Base-by-base conservation (phyloP, 92 coral and sea anemone genomes). In the Palythoa grandiflora region DNA sequence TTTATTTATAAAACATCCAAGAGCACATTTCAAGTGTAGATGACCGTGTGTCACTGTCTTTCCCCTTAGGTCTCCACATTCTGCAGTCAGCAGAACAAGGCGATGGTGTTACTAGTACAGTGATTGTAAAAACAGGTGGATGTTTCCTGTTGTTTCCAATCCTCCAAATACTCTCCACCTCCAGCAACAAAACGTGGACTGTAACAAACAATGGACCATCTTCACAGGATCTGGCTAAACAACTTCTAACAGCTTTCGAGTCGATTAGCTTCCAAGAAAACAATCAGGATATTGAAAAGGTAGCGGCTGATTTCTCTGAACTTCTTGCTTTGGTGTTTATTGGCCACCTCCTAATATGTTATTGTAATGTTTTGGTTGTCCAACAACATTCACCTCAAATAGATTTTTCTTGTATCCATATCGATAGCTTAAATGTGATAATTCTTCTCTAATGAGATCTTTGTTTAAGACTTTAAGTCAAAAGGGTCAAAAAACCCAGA, bases 161-260 rank as follows among this genome's bases (percentile, higher is more conserved):
- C n/a, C 94, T 96, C 36, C 96, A 94, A 84, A 91, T 96, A 44
- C 84, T 94, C 20, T 74, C 94, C 2, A 83, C 93, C 14, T 83
- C 84, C 10, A 68, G 80, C 40, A 83, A 68, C 13, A 88, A 92
- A 55, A 36, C 35, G 35, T 73, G 76, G 84, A 68, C 83, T 21
- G 60, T 68, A 21, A 36, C 39, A 47, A 28, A 1, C 7, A 14
- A 71, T 20, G 51, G 44, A 14, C 14, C n/a, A 12, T 12, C 15
- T 2, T 51, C 51, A 52, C 75, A 81, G 39, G 74, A 81, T 7
- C 12, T 66, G 44, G 86, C 86, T 38, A 40, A 59, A 10, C 73
- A 81, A 39, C 60, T 63, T 71, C 20, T 81, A 6, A 71, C 75
- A 19, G 7, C 40, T 81, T 35, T 68, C 3, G 75, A 81, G 17